Evolutionary conservation across 2,888 invertebrate genomes (phyloP).

Genomic region (Trichopoda pennipes): DNA sequence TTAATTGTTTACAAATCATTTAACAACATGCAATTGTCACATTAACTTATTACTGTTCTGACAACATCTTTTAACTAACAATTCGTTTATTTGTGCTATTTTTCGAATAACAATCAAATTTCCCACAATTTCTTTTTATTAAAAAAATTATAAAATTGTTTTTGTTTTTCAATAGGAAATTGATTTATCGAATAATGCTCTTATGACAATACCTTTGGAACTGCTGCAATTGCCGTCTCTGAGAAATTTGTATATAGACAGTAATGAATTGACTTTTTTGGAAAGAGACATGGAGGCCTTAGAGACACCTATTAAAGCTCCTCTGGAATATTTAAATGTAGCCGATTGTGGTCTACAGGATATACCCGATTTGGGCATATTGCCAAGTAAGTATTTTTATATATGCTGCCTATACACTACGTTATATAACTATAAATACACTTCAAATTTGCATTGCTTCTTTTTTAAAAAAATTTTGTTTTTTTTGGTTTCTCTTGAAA

Average conservation of each 20-base stretch:
- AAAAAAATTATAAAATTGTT: neutral
- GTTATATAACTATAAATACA: no score
- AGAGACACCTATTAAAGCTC: constrained; percentile 83
- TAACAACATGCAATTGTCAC: constrained; percentile 65
- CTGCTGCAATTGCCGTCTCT: constrained; percentile 83
- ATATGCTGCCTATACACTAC: no score
- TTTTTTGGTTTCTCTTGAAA: no score
- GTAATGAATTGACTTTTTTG: constrained; percentile 77
- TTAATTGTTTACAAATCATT: constrained; percentile 61
- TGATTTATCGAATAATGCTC: constrained; percentile 80
- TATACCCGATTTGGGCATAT: constrained; percentile 84
- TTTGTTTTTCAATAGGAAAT: constrained; percentile 77
- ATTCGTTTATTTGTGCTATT: neutral
- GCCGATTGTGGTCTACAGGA: constrained; percentile 83
- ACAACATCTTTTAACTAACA: constrained; percentile 8
- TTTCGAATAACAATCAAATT: constrained; percentile 16
- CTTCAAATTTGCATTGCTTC: no score
- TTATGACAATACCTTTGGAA: constrained; percentile 79
- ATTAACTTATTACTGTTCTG: constrained; percentile 49
- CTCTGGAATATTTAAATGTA: constrained; percentile 83
- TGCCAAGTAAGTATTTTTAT: constrained; percentile 81
- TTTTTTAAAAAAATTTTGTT: no score
- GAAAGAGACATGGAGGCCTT: constrained; percentile 74
- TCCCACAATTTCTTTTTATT: constrained; percentile 33
- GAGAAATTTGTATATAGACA: constrained; percentile 84